Conservation (phyloP, 2,113 vertebrate genomes). For the Python bivittatus region DNA sequence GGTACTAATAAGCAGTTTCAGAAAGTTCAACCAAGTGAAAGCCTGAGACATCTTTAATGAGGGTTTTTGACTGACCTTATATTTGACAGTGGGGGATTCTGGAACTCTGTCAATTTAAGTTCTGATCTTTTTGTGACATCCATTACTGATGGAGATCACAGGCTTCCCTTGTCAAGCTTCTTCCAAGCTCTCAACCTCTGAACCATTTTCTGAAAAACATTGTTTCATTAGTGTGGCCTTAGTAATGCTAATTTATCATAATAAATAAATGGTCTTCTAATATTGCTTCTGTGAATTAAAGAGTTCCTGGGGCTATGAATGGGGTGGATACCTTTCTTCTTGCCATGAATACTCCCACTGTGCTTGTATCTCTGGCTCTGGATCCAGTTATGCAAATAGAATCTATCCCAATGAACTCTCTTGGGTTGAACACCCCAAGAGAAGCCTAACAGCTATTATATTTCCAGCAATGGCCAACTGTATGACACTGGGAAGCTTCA, state of each 20-base stretch:
- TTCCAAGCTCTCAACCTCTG: constrained; percentile 52
- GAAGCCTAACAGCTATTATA: background rate
- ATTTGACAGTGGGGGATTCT: constrained; percentile 71
- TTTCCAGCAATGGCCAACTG: background rate
- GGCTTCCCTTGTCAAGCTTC: constrained; percentile 60
- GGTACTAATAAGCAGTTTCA: constrained; percentile 67
- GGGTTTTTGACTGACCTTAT: constrained; percentile 70
- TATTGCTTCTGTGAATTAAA: constrained; percentile 60
- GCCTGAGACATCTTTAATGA: constrained; percentile 73
- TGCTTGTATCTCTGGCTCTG: constrained; percentile 5
- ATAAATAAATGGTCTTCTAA: constrained; percentile 62
- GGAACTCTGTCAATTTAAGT: constrained; percentile 71
- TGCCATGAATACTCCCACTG: constrained; percentile 27
- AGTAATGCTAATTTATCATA: constrained; percentile 52
- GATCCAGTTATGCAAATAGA: background rate
- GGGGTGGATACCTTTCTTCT: constrained; percentile 41
- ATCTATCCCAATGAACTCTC: background rate
- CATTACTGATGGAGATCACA: constrained; percentile 69
- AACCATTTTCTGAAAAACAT: constrained; percentile 22
- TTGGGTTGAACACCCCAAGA: background rate
- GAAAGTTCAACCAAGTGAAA: constrained; percentile 68
- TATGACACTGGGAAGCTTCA: background rate
- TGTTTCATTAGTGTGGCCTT: constrained; percentile 68
- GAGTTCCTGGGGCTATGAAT: constrained; percentile 61
- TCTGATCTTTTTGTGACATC: constrained; percentile 71